Evolutionary conservation across 1,140 invertebrate species (phyloP).

Genomic region (Pachypsylla venusta): DNA sequence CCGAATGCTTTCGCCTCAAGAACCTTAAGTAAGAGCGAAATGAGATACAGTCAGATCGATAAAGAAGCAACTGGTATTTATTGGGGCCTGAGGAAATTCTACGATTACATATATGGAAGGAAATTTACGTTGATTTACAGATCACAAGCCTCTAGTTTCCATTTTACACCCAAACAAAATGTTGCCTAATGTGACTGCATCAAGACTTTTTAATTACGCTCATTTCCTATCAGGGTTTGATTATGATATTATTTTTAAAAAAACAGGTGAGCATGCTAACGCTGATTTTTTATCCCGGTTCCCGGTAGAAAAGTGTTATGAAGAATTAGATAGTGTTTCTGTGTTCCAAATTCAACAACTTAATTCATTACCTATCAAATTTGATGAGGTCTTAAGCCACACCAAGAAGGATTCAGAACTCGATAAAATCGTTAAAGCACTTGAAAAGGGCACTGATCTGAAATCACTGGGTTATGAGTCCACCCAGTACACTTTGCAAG

Average conservation of each 20-base stretch:
- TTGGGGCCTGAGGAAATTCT: slow-evolving; percentile 34
- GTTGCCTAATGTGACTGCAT: slow-evolving; percentile 8
- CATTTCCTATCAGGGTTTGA: slow-evolving; percentile 12
- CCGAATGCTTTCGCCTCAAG: slow-evolving; percentile 35
- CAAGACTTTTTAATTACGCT: slow-evolving; percentile 11
- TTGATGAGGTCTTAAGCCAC: not conserved
- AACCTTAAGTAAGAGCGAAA: slow-evolving; percentile 32
- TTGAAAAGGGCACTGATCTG: too few relatives aligned
- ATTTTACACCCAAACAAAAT: slow-evolving; percentile 30
- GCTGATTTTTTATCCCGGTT: slow-evolving; percentile 14
- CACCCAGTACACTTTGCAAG: slow-evolving; percentile 13
- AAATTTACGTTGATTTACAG: slow-evolving; percentile 27
- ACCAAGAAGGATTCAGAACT: too few relatives aligned
- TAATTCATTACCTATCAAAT: not conserved
- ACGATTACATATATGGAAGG: slow-evolving; percentile 30
- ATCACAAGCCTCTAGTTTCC: slow-evolving; percentile 34
- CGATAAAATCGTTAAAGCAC: too few relatives aligned
- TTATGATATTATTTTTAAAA: slow-evolving; percentile 13
- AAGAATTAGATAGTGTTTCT: not conserved
- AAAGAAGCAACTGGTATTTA: slow-evolving; percentile 37
- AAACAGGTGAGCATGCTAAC: slow-evolving; percentile 11
- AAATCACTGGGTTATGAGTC: too few relatives aligned
- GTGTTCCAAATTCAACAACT: slow-evolving; percentile 18
- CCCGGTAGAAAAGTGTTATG: too few relatives aligned
- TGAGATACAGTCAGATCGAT: slow-evolving; percentile 37